These are phyloP conservation scores for Drosophila greeni DNA, from an alignment of 2,888 invertebrate species.

Conservation along the genomic window DNA sequence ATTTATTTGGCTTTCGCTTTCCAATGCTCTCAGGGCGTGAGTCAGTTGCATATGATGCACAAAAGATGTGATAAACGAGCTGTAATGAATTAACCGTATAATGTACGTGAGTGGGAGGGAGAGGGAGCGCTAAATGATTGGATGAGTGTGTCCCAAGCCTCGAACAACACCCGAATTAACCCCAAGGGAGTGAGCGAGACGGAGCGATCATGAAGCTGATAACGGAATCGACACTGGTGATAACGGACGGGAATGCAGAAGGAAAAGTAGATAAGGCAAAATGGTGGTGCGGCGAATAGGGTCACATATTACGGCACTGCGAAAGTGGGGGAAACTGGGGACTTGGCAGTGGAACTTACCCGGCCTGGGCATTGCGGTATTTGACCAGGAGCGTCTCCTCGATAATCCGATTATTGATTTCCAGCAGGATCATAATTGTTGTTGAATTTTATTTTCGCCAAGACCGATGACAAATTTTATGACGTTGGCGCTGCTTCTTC, in stretches of 20 bases:
- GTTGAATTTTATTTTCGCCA: constrained; percentile 32
- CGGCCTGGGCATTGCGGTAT: constrained; percentile 96
- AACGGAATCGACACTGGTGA: constrained; percentile 35
- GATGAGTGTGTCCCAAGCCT: constrained; percentile 52
- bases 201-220: constrained; percentile 24
- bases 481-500: constrained; percentile 62
- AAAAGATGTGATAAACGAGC: constrained; percentile 60
- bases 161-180: constrained; percentile 54
- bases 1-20: not conserved
- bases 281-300: constrained; percentile 21
- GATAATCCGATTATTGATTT: constrained; percentile 99
- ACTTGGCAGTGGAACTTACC: constrained; percentile 82
- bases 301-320: constrained; percentile 20
- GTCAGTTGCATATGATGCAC: constrained; percentile 57
- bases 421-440: constrained; percentile 91
- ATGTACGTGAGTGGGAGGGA: constrained; percentile 16
- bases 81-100: constrained; percentile 53
- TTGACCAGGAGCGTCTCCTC: constrained; percentile 97
- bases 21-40: constrained; percentile 37
- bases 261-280: constrained; percentile 27
- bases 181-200: constrained; percentile 16
- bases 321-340: not conserved
- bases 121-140: constrained; percentile 7
- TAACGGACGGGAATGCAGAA: constrained; percentile 30
- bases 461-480: constrained; percentile 69